Evolutionary conservation across 92 coral and sea anemone genomes (phyloP).

Genomic region (Micromussa lordhowensis): DNA sequence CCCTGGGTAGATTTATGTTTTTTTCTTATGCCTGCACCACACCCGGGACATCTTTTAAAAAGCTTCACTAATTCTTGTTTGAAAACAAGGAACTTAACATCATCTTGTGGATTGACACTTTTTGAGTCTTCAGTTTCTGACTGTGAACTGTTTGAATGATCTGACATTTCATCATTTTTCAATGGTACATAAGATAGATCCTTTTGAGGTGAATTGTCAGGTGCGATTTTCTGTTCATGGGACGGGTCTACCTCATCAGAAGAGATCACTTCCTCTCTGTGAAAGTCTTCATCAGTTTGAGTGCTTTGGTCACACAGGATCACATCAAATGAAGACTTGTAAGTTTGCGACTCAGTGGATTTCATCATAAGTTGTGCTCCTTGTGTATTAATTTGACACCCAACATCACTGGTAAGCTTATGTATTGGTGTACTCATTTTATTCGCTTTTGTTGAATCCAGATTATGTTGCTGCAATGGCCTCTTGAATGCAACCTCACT

Average conservation of each 20-base stretch:
- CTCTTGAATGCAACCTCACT: not conserved
- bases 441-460: not conserved
- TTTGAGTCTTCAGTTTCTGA: not conserved
- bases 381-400: not conserved
- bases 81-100: not conserved
- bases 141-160: not conserved
- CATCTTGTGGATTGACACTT: not conserved
- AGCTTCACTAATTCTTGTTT: not conserved
- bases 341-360: not conserved
- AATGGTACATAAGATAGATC: no score
- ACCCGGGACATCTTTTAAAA: not conserved
- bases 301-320: not conserved
- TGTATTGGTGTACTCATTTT: not conserved
- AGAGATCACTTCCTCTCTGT: not conserved
- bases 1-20: slow-evolving; percentile 30
- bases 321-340: not conserved
- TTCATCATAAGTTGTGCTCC: not conserved
- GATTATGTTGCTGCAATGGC: not conserved
- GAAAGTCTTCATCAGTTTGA: not conserved
- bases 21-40: slow-evolving; percentile 8
- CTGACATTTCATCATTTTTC: not conserved
- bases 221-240: not conserved
- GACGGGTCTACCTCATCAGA: no score
- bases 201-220: no score
- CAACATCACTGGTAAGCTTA: not conserved